Percentiles rank a stretch among this genome's conserved stretches.
phyloP scores from a whole-genome alignment of 2,113 vertebrate species.

The Tylochromis polylepis region DNA sequence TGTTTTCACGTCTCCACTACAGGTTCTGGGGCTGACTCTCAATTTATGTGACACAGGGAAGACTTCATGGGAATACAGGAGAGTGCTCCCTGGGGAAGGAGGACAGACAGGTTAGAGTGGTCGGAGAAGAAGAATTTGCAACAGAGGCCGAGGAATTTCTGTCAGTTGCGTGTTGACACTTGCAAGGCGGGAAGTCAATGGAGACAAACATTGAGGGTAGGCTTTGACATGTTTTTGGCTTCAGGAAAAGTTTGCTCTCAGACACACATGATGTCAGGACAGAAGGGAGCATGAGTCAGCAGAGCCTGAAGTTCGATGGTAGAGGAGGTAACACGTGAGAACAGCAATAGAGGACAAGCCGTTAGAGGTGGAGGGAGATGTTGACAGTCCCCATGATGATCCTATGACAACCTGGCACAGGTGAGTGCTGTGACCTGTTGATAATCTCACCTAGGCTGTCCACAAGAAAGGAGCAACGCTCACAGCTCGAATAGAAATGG shows the following conservation, averaged over 20 bases:
- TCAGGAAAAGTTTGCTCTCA: slow-evolving; percentile 23
- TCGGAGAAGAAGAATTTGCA: not conserved
- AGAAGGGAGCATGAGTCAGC: slow-evolving; percentile 19
- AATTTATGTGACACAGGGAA: not conserved
- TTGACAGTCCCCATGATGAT: slow-evolving; percentile 3
- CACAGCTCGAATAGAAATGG: not conserved
- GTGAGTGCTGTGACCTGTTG: slow-evolving; percentile 47
- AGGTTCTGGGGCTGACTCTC: not conserved
- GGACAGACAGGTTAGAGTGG: not conserved
- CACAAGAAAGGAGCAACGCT: not conserved
- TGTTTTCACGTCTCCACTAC: not conserved
- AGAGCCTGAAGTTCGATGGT: not conserved
- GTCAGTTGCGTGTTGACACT: slow-evolving; percentile 44
- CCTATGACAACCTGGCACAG: slow-evolving; percentile 42
- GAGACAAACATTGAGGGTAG: slow-evolving; percentile 12
- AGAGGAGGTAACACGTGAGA: slow-evolving; percentile 22
- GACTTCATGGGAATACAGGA: not conserved
- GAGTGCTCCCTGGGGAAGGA: not conserved
- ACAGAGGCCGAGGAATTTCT: slow-evolving; percentile 18
- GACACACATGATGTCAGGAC: not conserved
- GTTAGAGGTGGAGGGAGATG: not conserved
- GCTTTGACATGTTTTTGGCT: slow-evolving; percentile 42
- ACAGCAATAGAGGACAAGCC: not conserved
- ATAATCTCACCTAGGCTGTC: slow-evolving; percentile 22
- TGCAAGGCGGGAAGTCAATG: slow-evolving; percentile 27